Conservation (phyloP, 2,888 invertebrate species). For the Cacoxenus indagator region DNA sequence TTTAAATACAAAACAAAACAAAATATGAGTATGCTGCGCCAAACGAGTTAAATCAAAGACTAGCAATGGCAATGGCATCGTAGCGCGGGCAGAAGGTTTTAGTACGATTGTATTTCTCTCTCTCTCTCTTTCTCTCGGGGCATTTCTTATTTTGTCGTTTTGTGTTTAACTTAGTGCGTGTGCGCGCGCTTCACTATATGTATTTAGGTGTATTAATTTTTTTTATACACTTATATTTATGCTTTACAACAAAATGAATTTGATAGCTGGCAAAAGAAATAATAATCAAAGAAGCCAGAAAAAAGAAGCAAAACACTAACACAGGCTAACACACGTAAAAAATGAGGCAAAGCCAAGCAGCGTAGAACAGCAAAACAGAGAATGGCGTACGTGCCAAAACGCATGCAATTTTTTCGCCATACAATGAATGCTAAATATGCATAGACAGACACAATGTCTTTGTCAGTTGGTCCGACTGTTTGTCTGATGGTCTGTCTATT, state of each 20-base stretch:
- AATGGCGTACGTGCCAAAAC: constrained; percentile 70
- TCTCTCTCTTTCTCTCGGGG: constrained; percentile 16
- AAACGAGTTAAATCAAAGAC: too few relatives aligned
- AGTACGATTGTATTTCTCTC: constrained; percentile 8
- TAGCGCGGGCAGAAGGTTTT: too few relatives aligned
- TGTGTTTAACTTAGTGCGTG: too few relatives aligned
- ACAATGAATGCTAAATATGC: constrained; percentile 16
- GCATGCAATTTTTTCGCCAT: constrained; percentile 58
- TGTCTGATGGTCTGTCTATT: not conserved
- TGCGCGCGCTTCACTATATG: too few relatives aligned
- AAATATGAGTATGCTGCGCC: too few relatives aligned
- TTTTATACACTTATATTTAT: too few relatives aligned
- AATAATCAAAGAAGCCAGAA: not conserved
- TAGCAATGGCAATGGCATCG: too few relatives aligned
- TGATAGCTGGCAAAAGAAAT: constrained; percentile 1
- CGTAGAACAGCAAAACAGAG: constrained; percentile 15
- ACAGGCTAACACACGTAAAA: too few relatives aligned
- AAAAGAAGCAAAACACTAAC: not conserved
- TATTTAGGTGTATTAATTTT: too few relatives aligned
- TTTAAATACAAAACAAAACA: too few relatives aligned
- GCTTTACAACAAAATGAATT: not conserved
- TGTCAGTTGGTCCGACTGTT: not conserved
- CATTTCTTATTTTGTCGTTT: constrained; percentile 30
- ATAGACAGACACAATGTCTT: not conserved
- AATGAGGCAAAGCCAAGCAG: too few relatives aligned